These are phyloP conservation scores for Psittacara wagleri DNA, from an alignment of 2,113 vertebrate genomes.

Conservation along the genomic window DNA sequence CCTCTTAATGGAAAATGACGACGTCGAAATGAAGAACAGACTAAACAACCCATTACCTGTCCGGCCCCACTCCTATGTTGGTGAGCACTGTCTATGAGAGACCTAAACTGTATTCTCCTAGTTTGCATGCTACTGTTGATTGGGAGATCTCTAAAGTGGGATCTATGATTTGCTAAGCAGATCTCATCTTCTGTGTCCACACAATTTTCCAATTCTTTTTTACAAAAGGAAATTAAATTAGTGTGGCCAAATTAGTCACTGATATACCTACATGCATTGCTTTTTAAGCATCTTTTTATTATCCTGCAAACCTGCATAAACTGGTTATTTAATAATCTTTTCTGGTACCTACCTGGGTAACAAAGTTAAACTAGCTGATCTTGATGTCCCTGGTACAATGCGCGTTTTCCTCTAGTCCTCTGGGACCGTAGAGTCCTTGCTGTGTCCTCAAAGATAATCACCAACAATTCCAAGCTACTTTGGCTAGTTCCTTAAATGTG, in stretches of 20 bases:
- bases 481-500: neutral
- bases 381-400: neutral
- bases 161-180: neutral
- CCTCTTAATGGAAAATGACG: neutral
- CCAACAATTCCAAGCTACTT: neutral
- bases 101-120: neutral
- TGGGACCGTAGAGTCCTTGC: neutral
- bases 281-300: neutral
- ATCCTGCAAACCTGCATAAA: neutral
- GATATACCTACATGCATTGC: accelerated
- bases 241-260: neutral
- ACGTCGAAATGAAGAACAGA: neutral
- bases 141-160: neutral
- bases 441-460: neutral
- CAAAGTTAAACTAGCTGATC: neutral
- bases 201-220: neutral
- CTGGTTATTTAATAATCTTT: neutral
- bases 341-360: neutral
- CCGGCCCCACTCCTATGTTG: neutral
- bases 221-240: neutral
- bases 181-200: neutral
- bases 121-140: accelerated
- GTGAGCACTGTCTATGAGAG: neutral
- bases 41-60: neutral
- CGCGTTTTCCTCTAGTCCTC: neutral